Conservation (phyloP, 2,888 invertebrate genomes). For the Yponomeuta malinellus region DNA sequence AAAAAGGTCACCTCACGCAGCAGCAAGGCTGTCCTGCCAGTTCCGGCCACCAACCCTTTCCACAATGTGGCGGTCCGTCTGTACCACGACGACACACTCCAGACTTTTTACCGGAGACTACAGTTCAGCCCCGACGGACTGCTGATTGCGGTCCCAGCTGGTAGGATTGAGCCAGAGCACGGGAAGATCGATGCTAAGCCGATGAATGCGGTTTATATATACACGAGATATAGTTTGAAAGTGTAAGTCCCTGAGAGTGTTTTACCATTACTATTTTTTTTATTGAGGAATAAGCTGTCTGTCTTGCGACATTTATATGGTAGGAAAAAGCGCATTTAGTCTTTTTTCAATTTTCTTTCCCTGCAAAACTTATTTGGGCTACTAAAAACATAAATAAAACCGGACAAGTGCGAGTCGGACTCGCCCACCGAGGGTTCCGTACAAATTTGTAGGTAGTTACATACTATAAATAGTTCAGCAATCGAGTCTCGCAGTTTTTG, state of each 20-base stretch:
- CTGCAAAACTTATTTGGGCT: no score
- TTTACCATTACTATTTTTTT: background rate
- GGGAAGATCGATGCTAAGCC: slow-evolving; percentile 75
- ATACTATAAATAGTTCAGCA: no score
- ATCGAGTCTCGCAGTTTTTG: no score
- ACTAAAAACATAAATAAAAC: no score
- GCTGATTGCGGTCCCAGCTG: slow-evolving; percentile 93
- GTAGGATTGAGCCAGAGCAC: slow-evolving; percentile 83
- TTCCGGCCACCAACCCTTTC: slow-evolving; percentile 76
- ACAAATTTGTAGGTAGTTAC: no score
- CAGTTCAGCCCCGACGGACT: slow-evolving; percentile 95
- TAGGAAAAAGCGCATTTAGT: no score
- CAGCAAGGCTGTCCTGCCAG: slow-evolving; percentile 74
- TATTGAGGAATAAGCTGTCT: background rate
- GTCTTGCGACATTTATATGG: background rate
- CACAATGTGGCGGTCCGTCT: slow-evolving; percentile 79
- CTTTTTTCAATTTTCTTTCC: no score
- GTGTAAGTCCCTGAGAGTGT: slow-evolving; percentile 50
- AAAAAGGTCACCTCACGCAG: slow-evolving; percentile 82
- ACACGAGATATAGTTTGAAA: slow-evolving; percentile 77
- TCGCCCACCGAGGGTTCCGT: no score
- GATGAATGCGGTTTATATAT: slow-evolving; percentile 74
- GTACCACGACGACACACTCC: slow-evolving; percentile 94
- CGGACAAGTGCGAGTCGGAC: no score
- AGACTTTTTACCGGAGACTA: slow-evolving; percentile 94